A percentile compares a stretch with the other conserved stretches of the same genome.
Conservation (phyloP, 2,888 invertebrate species). For the Ormia ochracea region DNA sequence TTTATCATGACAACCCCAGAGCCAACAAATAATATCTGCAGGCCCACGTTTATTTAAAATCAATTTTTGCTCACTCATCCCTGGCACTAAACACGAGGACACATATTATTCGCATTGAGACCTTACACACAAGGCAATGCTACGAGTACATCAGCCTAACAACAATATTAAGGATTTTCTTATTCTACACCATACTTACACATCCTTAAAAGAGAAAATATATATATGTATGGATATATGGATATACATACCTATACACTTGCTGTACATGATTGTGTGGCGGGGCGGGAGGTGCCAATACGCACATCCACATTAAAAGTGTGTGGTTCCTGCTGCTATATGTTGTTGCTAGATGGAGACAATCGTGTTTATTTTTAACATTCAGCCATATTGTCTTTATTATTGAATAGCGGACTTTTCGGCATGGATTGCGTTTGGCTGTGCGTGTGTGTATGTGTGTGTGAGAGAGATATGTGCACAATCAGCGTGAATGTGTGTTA, state of each 20-base stretch:
- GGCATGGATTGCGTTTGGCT: too few species aligned
- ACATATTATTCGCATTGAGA: background rate
- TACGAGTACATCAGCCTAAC: constrained; percentile 21
- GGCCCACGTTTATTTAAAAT: background rate
- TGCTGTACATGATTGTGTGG: background rate
- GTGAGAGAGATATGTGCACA: background rate
- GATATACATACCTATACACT: background rate
- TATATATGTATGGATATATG: background rate
- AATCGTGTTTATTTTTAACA: constrained; percentile 52
- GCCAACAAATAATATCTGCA: background rate
- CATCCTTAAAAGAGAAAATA: too few species aligned
- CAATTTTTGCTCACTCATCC: background rate
- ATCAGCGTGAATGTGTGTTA: background rate
- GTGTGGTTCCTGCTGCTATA: background rate
- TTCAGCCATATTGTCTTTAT: constrained; percentile 52
- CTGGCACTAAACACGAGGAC: background rate
- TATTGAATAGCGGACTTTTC: constrained; percentile 34
- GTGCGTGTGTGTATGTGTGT: background rate
- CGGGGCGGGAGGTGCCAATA: background rate
- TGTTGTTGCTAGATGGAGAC: constrained; percentile 6
- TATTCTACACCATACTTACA: background rate
- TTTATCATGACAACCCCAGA: background rate
- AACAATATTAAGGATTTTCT: constrained; percentile 17
- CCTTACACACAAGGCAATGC: background rate
- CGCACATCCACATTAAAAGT: background rate